Evolutionary conservation across 2,888 invertebrate species (phyloP), one percentile per base, ranked within the genome.

Genomic region (Myathropa florea): DNA sequence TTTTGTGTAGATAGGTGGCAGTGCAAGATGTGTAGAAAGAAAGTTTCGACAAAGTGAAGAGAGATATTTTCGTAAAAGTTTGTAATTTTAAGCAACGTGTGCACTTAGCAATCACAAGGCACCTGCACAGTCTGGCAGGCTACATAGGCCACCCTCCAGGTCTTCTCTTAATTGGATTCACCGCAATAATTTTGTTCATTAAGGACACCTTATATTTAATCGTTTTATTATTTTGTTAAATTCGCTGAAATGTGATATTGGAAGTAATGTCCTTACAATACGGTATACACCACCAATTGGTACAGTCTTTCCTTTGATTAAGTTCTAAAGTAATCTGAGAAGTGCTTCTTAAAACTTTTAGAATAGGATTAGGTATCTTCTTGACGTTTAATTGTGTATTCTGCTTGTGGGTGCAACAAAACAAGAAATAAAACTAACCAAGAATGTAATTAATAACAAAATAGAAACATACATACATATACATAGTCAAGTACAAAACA

Each of bases 291-390:
- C 39, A 46, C n/a, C 46, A 46, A 46, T 46, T 46, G 59, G 59
- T 60, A 36, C 46, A 46, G 64, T 71, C 65, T 80, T 73, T 80
- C 72, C 72, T 61, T 72, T 65, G n/a, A 60, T 61, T 80, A 65
- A 65, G 64, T 85, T 81, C 68, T n/a, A 63, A 36, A 28, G 23
- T 39, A 77, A 70, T 63, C 61, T 39, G 12, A 71, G 75, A 80
- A 84, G 84, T 84, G 84, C 84, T 84, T 84, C 76, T 81, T 84
- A 76, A 72, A 39, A 84, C 26, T 36, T 73, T 79, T 65, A 78
- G 60, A 33, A 65, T 80, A 76, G 39, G 24, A 65, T 26, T 39
- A 23, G 33, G 65, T 71, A 67, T 46, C 57, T 18, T 59, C 68
- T 57, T 63, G 33, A 28, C 18, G 28, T 36, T 14, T 24, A 64